Percentiles rank a stretch among this genome's conserved stretches.
phyloP scores from a whole-genome alignment of 2,113 vertebrate genomes.

The Melanostigma gelatinosum region DNA sequence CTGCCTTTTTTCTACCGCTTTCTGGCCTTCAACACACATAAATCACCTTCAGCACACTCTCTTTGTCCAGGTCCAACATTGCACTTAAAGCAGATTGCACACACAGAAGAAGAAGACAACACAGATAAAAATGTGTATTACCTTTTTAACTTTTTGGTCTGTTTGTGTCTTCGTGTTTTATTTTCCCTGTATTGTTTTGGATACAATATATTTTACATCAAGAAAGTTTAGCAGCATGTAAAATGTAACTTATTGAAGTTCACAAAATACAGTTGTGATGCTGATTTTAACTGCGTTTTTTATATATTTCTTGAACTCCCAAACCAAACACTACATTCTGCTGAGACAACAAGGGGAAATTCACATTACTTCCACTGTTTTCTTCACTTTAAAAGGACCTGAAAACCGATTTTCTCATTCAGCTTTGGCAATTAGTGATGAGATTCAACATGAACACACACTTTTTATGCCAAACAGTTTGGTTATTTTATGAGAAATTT shows the following conservation, averaged over 20 bases:
- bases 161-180: not conserved
- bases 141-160: not conserved
- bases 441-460: too few relatives aligned
- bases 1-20: not conserved
- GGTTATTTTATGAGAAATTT: not conserved
- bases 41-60: conserved; percentile 39
- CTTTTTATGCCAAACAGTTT: not conserved
- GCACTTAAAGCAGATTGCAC: conserved; percentile 29
- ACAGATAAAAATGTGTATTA: not conserved
- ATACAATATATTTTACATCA: not conserved
- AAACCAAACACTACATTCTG: conserved; percentile 5
- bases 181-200: not conserved
- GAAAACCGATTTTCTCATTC: not conserved
- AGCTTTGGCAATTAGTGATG: too few relatives aligned
- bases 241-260: not conserved
- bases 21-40: conserved; percentile 16
- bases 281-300: not conserved
- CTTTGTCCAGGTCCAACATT: conserved; percentile 6
- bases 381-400: not conserved
- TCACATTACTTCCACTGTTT: not conserved
- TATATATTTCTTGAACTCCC: not conserved
- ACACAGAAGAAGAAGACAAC: not conserved
- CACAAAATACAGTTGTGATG: not conserved
- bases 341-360: not conserved
- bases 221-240: not conserved